Base-by-base conservation (phyloP, 2,888 invertebrate species). In the Idaea biselata region DNA sequence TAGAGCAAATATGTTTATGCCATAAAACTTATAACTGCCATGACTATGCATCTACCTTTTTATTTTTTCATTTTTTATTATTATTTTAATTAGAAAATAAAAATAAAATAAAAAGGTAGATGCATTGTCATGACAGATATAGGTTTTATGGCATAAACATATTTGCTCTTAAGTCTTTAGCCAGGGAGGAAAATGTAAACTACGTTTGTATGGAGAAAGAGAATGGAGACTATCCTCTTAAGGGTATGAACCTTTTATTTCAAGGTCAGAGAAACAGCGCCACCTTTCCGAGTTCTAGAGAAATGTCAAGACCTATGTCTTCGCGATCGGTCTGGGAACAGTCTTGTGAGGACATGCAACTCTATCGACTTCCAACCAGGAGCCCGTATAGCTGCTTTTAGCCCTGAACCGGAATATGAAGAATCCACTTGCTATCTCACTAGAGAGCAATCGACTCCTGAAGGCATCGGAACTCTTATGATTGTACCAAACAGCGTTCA, bases 331-430 rank as follows among this genome's bases (percentile, higher is more conserved):
- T 97, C 83, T 93, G 95, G 95, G 11, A 97, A 96, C 82, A 97
- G 97, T 83, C 93, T 97, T 58, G 97, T 97, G 18, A 94, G 97
- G 70, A 95, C 96, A 1, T 98, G 97, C 84, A 95, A 96, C 67
- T 97, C 97, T 58, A 97, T 98, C 73, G 97, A 98, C 87, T 98
- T 97, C 81, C 97, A 97, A 86, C 97, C 97, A 0, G 98, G 97
- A 63, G 96, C 96, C 71, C 93, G 97, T 55, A 96, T 97, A 70
- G 96, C 97, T 44, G 96, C 96, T 0, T 97, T 96, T 76, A 96
- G 96, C 71, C 95, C 96, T 7, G 94, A 95, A 69, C 95, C 97
- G 0, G 97, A 97, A 78, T 97, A 96, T 79, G 97, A 97, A 79
- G 97, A 97, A 80, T 97, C 97, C 14, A 96, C 96, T 16, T 97